Conservation (phyloP, 1,140 invertebrate species). For the Papilio polytes region DNA sequence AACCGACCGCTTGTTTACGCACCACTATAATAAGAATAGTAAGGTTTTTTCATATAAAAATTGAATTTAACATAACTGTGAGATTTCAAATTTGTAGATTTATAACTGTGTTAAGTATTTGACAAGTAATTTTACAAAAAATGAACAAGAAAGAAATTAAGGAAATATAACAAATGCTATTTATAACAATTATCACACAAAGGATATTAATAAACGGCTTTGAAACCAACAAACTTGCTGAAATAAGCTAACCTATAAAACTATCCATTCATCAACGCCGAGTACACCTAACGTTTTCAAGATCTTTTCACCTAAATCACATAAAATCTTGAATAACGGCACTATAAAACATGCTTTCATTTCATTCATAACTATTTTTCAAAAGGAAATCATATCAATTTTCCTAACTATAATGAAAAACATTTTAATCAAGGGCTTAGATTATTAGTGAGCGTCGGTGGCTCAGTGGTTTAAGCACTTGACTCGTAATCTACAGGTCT, state of each 20-base stretch:
- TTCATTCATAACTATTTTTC: background rate
- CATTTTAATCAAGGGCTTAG: background rate
- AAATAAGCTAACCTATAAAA: background rate
- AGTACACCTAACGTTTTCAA: background rate
- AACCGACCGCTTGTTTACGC: constrained; percentile 4
- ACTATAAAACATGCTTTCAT: background rate
- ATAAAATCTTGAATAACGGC: constrained; percentile 19
- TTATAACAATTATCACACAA: too few species aligned
- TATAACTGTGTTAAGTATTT: too few species aligned
- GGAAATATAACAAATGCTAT: too few species aligned
- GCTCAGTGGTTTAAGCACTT: too few species aligned
- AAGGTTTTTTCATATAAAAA: background rate
- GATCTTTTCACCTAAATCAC: background rate
- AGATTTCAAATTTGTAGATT: too few species aligned
- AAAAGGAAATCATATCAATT: background rate
- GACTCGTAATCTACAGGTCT: too few species aligned
- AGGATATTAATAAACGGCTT: background rate
- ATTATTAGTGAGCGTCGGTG: too few species aligned
- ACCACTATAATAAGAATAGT: background rate
- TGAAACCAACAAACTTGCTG: background rate
- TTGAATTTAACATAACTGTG: too few species aligned
- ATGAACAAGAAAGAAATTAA: too few species aligned
- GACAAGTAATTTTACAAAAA: too few species aligned
- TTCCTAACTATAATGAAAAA: background rate
- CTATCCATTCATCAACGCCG: background rate